Evolutionary conservation across 2,888 invertebrate species (phyloP), one percentile per base, ranked within the genome.

Genomic region (Crepidodera aurea): DNA sequence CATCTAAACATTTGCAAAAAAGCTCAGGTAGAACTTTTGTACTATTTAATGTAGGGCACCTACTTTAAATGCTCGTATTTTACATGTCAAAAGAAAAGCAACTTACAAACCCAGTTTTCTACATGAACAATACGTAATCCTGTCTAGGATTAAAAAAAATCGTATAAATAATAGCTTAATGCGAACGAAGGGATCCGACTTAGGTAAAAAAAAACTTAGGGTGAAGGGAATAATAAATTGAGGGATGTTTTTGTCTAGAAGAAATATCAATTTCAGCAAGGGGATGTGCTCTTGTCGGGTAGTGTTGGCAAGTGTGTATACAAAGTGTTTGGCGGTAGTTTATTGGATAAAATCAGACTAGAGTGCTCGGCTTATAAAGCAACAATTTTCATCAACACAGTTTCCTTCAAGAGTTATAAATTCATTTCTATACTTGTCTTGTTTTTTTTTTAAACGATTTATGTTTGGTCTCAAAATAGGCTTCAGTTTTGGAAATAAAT

Each of bases 161-260:
- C 62, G 66, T 68, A 73, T 73, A 71, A 71, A 73, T 73, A 73
- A 67, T 65, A 48, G 63, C 63, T 67, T 65, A 62, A 66, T 66
- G 66, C 63, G 58, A 66, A 63, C 25, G 63, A 66, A 48, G 48
- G 66, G 66, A 63, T 62, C 53, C 40, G 16, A 53, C 59, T 15
- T 62, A 66, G 66, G 66, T 64, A 66, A 54, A 66, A 64, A 63
- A 60, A 57, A 59, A 32, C 37, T 32, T 32, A 60, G 66, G 64
- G 62, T 64, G 51, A 59, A 59, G 50, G 51, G 48, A 51, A 60
- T 57, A 48, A 48, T 48, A 54, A 54, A 37, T 15, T 22, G 29
- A 48, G 22, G 37, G 50, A 32, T 48, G 22, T 40, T 61, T 51
- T 42, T 42, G 44, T 61, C 40, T 29, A 34, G 42, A 29, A 61